Conservation (phyloP, 64 coral and sea anemone species). For the Catalaphyllia jardinei region DNA sequence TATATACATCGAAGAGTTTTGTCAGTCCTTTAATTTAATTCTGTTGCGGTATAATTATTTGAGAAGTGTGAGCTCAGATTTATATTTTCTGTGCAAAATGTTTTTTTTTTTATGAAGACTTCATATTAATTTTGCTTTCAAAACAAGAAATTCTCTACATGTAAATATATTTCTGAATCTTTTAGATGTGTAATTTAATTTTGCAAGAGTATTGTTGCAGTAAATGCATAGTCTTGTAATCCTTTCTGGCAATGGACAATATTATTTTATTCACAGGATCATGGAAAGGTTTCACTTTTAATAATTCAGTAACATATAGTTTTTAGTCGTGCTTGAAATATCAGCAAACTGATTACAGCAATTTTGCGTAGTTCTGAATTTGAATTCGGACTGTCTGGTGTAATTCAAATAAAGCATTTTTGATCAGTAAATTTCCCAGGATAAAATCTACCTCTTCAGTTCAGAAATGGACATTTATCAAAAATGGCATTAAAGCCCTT, state of each 20-base stretch:
- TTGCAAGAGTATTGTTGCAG: neutral
- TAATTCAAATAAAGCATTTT: no score
- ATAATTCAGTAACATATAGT: neutral
- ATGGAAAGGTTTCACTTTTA: neutral
- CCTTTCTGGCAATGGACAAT: neutral
- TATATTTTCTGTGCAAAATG: no score
- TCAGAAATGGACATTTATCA: no score
- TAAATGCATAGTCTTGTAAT: neutral
- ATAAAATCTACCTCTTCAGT: no score
- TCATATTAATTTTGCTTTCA: neutral
- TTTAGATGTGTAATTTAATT: neutral
- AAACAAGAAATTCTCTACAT: neutral
- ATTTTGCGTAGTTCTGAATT: no score
- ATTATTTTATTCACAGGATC: neutral
- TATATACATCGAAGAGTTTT: neutral
- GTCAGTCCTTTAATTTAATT: neutral
- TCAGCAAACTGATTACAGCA: neutral
- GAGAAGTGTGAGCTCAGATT: no score
- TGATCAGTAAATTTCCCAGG: no score
- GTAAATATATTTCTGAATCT: neutral
- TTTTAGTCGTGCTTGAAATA: neutral
- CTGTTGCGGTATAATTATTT: neutral
- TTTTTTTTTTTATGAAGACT: no score
- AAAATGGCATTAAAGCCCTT: no score
- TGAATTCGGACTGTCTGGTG: no score